Evolutionary conservation across 2,113 vertebrate genomes (phyloP).

Genomic region (Microcebus ravelobensis): DNA sequence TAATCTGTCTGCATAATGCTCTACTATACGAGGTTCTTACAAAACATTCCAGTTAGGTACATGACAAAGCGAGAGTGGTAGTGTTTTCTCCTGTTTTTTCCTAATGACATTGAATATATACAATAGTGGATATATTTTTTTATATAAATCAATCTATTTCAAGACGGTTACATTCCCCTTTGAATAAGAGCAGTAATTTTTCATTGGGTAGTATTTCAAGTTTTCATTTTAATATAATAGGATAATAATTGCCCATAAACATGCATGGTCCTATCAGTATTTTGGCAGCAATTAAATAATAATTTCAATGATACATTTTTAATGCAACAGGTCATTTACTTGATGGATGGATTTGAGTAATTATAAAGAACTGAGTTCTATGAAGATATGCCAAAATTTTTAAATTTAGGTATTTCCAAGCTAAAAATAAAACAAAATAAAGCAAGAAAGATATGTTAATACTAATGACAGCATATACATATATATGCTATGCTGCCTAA

Average conservation of each 20-base stretch:
- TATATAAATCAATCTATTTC: slow-evolving; percentile 41
- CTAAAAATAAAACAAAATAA: slow-evolving; percentile 48
- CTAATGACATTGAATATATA: slow-evolving; percentile 33
- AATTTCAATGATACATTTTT: slow-evolving; percentile 17
- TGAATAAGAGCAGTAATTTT: slow-evolving; percentile 21
- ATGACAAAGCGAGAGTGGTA: slow-evolving; percentile 46
- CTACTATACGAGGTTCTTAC: slow-evolving; percentile 52
- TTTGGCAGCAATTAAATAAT: not conserved
- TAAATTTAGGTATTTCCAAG: not conserved
- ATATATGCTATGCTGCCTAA: not conserved
- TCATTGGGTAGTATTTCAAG: not conserved
- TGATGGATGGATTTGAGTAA: not conserved
- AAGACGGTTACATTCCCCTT: not conserved
- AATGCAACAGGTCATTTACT: slow-evolving; percentile 51
- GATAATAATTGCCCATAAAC: slow-evolving; percentile 11
- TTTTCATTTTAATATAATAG: slow-evolving; percentile 27
- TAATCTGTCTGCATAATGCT: slow-evolving; percentile 81
- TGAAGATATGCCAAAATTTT: not conserved
- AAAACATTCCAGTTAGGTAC: slow-evolving; percentile 31
- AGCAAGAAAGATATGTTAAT: slow-evolving; percentile 1
- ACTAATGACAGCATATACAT: not conserved
- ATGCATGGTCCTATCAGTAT: not conserved
- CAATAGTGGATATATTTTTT: slow-evolving; percentile 49
- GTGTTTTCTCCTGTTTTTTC: not conserved
- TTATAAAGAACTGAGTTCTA: slow-evolving; percentile 41